Percentiles rank a stretch among this genome's conserved stretches.
phyloP scores from a whole-genome alignment of 1,140 invertebrate genomes.

The Pristionchus pacificus region DNA sequence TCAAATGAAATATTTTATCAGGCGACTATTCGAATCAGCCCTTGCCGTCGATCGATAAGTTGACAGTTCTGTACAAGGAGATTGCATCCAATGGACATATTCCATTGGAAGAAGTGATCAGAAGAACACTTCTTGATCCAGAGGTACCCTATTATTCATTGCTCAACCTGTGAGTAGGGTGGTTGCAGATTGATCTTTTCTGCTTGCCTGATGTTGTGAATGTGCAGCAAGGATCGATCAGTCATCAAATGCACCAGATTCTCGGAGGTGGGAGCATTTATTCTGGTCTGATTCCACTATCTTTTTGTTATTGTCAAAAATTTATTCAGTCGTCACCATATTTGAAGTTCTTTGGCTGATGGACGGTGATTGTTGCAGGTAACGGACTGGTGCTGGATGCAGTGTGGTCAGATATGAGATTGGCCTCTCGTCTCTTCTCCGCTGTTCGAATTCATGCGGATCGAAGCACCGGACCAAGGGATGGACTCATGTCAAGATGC shows the following conservation, averaged over 20 bases:
- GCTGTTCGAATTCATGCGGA: neutral
- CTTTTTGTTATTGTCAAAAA: neutral
- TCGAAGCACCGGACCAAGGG: neutral
- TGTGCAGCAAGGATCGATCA: neutral
- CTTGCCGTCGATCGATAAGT: too few relatives aligned
- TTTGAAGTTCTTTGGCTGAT: too few relatives aligned
- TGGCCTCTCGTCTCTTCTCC: neutral
- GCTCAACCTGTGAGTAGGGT: too few relatives aligned
- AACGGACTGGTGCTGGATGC: neutral
- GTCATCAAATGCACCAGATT: neutral
- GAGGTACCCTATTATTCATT: too few relatives aligned
- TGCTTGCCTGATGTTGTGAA: neutral
- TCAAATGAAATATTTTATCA: too few relatives aligned
- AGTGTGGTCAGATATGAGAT: neutral
- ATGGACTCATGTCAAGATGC: neutral
- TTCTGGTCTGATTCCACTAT: neutral
- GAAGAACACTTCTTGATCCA: neutral
- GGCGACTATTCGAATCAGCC: too few relatives aligned
- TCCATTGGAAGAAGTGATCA: too few relatives aligned
- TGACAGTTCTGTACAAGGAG: neutral
- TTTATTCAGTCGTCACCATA: too few relatives aligned
- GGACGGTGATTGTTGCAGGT: too few relatives aligned
- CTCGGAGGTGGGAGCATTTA: neutral
- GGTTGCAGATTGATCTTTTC: neutral
- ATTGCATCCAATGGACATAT: neutral